phyloP scores from a whole-genome alignment of 1,140 invertebrate species.

The Reticulitermes speratus region DNA sequence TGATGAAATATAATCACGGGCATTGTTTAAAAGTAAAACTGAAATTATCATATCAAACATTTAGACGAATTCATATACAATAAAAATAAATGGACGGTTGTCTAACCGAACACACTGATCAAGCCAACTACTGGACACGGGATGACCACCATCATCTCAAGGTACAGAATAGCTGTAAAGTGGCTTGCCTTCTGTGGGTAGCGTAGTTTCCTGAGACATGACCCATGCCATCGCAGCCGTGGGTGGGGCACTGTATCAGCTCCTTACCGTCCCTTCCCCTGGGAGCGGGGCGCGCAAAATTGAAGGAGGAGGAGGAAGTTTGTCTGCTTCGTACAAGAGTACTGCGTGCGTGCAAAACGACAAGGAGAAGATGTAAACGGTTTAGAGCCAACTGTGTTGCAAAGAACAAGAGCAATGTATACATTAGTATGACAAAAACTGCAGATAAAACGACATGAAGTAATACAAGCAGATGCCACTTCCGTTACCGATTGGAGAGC shows the following conservation, averaged over 20 bases:
- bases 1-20: background rate
- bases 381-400: background rate
- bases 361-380: background rate
- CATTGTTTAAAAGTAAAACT: conserved; percentile 1
- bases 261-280: conserved; percentile 64
- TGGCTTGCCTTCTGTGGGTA: conserved; percentile 65
- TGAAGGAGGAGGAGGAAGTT: conserved; percentile 23
- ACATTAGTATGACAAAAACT: background rate
- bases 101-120: conserved; percentile 14
- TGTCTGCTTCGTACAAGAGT: conserved; percentile 7
- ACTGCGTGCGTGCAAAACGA: conserved; percentile 24
- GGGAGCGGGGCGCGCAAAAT: conserved; percentile 32
- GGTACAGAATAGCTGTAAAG: conserved; percentile 8
- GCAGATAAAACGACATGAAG: background rate
- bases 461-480: background rate
- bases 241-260: conserved; percentile 70
- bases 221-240: conserved; percentile 72
- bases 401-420: background rate
- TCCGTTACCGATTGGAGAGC: background rate
- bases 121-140: conserved; percentile 9
- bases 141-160: conserved; percentile 4
- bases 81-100: background rate
- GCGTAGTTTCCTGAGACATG: conserved; percentile 73
- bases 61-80: conserved; percentile 12
- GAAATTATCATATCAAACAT: background rate